Percentiles rank a stretch among this genome's conserved stretches.
Evolutionary conservation across 2,888 invertebrate genomes (phyloP).

Genomic region (Tetropium fuscum): DNA sequence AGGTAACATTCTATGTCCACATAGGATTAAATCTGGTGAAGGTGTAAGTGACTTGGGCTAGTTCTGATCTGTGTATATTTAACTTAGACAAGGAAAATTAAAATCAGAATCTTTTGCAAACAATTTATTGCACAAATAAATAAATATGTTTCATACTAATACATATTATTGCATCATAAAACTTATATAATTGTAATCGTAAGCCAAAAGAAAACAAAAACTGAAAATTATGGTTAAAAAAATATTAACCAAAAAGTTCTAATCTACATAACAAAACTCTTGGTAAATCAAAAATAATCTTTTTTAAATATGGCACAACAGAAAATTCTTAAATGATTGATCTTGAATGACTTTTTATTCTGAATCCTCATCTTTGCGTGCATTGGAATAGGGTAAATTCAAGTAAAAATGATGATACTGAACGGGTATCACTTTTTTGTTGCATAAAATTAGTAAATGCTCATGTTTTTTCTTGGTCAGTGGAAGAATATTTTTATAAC

Average conservation of each 20-base stretch:
- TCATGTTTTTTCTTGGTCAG: neutral
- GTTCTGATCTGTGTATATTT: neutral
- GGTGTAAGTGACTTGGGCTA: neutral
- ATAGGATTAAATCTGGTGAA: neutral
- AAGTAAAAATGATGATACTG: neutral
- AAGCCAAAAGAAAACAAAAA: too few species aligned
- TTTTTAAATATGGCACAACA: neutral
- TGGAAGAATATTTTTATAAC: neutral
- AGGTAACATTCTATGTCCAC: slow-evolving; percentile 2
- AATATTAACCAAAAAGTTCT: neutral
- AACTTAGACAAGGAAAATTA: neutral
- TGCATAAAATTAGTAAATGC: neutral
- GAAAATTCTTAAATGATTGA: too few species aligned
- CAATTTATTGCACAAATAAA: neutral
- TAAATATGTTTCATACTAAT: neutral
- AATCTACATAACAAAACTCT: too few species aligned
- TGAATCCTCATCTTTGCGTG: neutral
- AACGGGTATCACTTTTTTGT: neutral
- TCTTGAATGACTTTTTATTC: neutral
- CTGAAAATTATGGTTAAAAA: too few species aligned
- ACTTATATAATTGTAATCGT: neutral
- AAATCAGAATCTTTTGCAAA: neutral
- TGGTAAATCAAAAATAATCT: neutral
- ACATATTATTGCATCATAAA: neutral
- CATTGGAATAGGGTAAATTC: neutral